Percentiles rank a stretch among this genome's conserved stretches.
These are phyloP conservation scores for Macaca nemestrina DNA, from an alignment of 2,113 vertebrate genomes.

Conservation along the genomic window DNA sequence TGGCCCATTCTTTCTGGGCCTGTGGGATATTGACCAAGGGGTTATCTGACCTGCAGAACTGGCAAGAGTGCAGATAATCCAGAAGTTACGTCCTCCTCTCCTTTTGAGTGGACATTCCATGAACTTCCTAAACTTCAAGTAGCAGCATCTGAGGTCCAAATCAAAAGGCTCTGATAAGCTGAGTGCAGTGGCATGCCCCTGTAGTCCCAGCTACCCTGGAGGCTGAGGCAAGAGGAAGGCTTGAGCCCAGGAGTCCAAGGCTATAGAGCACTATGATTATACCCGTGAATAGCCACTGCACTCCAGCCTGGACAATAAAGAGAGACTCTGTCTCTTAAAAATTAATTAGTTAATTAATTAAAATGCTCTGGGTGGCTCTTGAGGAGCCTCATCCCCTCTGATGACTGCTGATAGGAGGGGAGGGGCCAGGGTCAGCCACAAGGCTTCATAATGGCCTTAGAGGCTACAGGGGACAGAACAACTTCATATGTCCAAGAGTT, in stretches of 20 bases:
- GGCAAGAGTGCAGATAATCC: background rate
- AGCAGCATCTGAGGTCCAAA: background rate
- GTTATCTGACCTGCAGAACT: background rate
- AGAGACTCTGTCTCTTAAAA: background rate
- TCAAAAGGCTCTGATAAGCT: background rate
- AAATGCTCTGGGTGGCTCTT: background rate
- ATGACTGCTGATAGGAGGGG: background rate
- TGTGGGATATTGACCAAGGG: background rate
- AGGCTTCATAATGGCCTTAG: background rate
- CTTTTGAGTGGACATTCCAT: background rate
- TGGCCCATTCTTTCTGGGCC: background rate
- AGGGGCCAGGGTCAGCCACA: background rate
- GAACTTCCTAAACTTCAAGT: background rate
- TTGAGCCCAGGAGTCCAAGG: background rate
- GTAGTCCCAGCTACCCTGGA: background rate
- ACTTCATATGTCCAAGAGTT: background rate
- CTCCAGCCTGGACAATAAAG: background rate
- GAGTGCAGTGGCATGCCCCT: background rate
- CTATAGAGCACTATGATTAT: background rate
- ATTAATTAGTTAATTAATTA: background rate
- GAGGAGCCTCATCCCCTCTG: background rate
- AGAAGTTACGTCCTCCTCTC: background rate
- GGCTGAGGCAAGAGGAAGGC: background rate
- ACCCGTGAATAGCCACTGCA: background rate
- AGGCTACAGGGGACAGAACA: background rate